phyloP scores from a whole-genome alignment of 2,888 invertebrate species.

The Drosophila subquinaria region DNA sequence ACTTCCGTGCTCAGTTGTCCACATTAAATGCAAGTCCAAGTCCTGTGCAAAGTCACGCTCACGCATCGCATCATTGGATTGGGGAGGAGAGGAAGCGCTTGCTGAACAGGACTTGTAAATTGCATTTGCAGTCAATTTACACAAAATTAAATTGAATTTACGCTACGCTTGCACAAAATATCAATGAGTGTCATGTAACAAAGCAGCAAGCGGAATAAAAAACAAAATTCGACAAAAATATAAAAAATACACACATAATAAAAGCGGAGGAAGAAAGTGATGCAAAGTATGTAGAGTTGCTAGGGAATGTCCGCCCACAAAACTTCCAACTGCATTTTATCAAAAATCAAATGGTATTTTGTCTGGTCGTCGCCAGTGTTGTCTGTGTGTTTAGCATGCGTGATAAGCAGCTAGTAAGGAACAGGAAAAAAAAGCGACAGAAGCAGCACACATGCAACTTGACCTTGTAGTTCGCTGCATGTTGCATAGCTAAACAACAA shows the following conservation, averaged over 20 bases:
- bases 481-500: conserved; percentile 57
- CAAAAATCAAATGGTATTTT: conserved; percentile 78
- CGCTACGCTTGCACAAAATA: conserved; percentile 54
- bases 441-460: conserved; percentile 44
- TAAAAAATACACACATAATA: background rate
- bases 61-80: conserved; percentile 13
- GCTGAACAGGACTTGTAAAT: conserved; percentile 64
- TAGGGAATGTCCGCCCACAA: conserved; percentile 47
- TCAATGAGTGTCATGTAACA: too few relatives aligned
- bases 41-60: conserved; percentile 3
- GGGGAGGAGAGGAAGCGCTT: conserved; percentile 1
- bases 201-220: conserved; percentile 38
- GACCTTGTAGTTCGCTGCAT: conserved; percentile 54
- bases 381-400: conserved; percentile 76
- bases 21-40: conserved; percentile 42
- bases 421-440: conserved; percentile 36
- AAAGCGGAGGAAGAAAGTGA: background rate
- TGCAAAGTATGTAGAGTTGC: conserved; percentile 4
- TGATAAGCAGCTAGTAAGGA: conserved; percentile 76
- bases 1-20: conserved; percentile 21
- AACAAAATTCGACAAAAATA: too few relatives aligned
- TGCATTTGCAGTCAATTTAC: conserved; percentile 78
- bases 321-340: conserved; percentile 75
- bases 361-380: conserved; percentile 48
- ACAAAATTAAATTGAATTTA: conserved; percentile 79